Evolutionary conservation across 2,888 invertebrate species (phyloP), one percentile per base, ranked within the genome.

Genomic region (Polydrusus cervinus): DNA sequence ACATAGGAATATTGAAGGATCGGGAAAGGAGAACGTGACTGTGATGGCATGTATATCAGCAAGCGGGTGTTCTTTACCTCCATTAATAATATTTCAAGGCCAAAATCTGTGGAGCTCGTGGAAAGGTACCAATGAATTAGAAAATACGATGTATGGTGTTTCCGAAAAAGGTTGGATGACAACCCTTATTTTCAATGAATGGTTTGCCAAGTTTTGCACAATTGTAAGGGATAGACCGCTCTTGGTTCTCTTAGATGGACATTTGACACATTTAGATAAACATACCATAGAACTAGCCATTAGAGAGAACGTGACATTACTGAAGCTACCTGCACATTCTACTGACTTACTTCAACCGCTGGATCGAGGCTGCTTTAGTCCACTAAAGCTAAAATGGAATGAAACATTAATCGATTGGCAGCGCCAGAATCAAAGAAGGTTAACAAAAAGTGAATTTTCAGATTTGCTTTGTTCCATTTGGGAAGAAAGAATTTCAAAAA

Each of bases 91-190:
- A 55, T 55, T n/a, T 30, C 30, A 55, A 55, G 30, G 55, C 69
- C 64, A 64, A 64, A 71, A 73, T 62, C 25, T 78, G 13, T 75
- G 75, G 75, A 47, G 49, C n/a, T 78, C 78, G 6, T 79, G 79
- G 79, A 79, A 76, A 65, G 76, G 74, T 53, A 51, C 8, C 11
- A 73, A 79, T 43, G 78, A 80, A 53, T 64, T 78, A 57, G 34
- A 55, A 67, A 65, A 43, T 66, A 80, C 75, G 5, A 73, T 61
- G 16, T 79, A 79, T 62, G 80, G 74, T 14, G 47, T 55, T 38
- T 79, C 78, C 47, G 77, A 77, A 1, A 80, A 78, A 70, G 78
- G 77, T 16, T 80, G 77, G 76, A 79, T 79, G 76, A 79, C 76
- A 64, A 76, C 77, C 47, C 53, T 40, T 30, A 65, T 80, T 38